Conservation (phyloP, 2,113 vertebrate species). For the Cryptotis parvus region DNA sequence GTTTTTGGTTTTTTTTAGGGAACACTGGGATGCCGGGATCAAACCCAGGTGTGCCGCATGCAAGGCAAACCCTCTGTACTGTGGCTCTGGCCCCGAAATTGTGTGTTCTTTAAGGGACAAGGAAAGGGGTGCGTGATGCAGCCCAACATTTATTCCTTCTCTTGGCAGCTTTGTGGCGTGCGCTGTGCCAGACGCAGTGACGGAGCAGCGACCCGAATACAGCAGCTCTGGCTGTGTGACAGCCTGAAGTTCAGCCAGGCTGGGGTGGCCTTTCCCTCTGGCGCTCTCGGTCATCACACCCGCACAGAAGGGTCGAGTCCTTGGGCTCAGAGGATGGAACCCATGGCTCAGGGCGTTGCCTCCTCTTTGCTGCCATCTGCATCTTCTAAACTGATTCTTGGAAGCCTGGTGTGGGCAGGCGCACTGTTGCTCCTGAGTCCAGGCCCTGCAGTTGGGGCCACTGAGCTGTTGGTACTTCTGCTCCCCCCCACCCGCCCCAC, state of each 20-base stretch:
- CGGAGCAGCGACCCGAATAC: not conserved
- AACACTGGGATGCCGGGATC: no score
- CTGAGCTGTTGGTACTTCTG: not conserved
- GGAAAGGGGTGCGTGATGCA: not conserved
- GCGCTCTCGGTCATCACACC: not conserved
- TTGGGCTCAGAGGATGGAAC: constrained; percentile 9
- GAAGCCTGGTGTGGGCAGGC: constrained; percentile 36
- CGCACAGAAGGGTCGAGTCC: not conserved
- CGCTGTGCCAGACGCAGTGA: not conserved
- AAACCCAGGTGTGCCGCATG: no score
- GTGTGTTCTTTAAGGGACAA: constrained; percentile 14
- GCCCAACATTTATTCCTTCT: constrained; percentile 8
- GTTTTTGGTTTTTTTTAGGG: no score
- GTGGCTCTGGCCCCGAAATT: no score
- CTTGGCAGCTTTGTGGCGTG: not conserved
- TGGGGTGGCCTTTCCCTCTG: not conserved
- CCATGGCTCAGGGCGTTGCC: not conserved
- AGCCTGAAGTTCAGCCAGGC: not conserved
- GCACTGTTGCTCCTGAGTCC: constrained; percentile 17
- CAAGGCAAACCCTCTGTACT: no score
- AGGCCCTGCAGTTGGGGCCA: constrained; percentile 43
- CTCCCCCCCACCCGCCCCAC: not conserved
- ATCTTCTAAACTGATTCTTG: constrained; percentile 50
- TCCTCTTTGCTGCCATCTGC: constrained; percentile 11
- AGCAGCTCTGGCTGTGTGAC: not conserved